phyloP scores from a whole-genome alignment of 2,888 invertebrate species.

The Eupithecia dodoneata region DNA sequence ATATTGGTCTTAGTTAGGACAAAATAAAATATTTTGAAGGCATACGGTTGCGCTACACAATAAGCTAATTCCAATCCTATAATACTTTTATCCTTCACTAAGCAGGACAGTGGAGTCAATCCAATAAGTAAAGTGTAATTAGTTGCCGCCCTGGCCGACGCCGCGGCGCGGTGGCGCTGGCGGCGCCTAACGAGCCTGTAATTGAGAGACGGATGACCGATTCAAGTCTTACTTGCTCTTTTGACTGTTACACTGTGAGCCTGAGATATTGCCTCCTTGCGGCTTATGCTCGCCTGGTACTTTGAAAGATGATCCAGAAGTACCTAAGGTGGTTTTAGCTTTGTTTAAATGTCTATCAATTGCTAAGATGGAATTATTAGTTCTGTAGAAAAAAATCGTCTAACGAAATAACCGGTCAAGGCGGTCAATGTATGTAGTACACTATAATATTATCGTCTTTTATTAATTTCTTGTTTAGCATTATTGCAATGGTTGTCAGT shows the following conservation, averaged over 20 bases:
- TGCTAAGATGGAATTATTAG: no score
- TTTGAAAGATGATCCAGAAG: background rate
- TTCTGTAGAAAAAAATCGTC: no score
- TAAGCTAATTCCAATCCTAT: background rate
- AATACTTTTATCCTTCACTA: background rate
- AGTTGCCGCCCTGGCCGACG: constrained; percentile 6
- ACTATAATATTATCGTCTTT: no score
- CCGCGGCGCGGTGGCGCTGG: background rate
- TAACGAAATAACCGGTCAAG: no score
- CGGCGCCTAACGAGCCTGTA: constrained; percentile 27
- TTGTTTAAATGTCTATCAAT: background rate
- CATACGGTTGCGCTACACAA: background rate
- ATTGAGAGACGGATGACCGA: constrained; percentile 27
- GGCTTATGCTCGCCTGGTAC: constrained; percentile 5
- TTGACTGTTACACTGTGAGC: background rate
- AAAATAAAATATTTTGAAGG: no score
- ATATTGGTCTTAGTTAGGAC: no score
- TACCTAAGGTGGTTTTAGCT: background rate
- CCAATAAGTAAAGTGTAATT: constrained; percentile 29
- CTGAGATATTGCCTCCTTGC: background rate
- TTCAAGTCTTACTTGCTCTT: background rate
- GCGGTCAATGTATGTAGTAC: no score
- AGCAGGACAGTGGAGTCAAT: constrained; percentile 17
- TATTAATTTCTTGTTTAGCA: no score
- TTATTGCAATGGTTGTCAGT: no score